phyloP scores from a whole-genome alignment of 2,113 vertebrate species.

The Gymnarchus niloticus region DNA sequence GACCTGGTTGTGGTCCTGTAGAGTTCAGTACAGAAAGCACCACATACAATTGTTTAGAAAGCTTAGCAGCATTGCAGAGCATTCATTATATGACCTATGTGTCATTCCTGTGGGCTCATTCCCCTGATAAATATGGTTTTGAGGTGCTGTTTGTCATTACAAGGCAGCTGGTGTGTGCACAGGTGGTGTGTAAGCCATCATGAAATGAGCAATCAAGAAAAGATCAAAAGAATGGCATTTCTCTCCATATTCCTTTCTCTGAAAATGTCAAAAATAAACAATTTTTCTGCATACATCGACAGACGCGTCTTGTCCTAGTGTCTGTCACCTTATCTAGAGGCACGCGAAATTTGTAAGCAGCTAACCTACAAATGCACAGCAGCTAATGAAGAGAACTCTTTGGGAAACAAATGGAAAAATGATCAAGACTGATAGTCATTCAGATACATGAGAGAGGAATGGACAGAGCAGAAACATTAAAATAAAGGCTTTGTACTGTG shows the following conservation, averaged over 20 bases:
- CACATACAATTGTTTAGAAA: not conserved
- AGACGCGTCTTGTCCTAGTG: slow-evolving; percentile 34
- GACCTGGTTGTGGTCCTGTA: not conserved
- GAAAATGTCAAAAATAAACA: slow-evolving; percentile 45
- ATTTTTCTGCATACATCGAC: slow-evolving; percentile 52
- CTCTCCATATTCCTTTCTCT: slow-evolving; percentile 33
- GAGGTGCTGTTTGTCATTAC: slow-evolving; percentile 31
- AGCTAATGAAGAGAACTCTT: slow-evolving; percentile 26
- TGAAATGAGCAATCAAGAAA: slow-evolving; percentile 57
- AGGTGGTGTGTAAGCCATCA: slow-evolving; percentile 44
- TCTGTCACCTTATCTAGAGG: slow-evolving; percentile 37
- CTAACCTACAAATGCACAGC: slow-evolving; percentile 24
- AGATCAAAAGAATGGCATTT: slow-evolving; percentile 46
- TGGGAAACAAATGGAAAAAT: slow-evolving; percentile 35
- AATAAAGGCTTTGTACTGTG: slow-evolving; percentile 30
- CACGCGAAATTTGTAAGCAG: slow-evolving; percentile 30
- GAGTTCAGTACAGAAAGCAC: not conserved
- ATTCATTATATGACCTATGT: not conserved
- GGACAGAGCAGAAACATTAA: slow-evolving; percentile 14
- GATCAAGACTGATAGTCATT: slow-evolving; percentile 32
- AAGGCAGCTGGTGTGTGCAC: slow-evolving; percentile 26
- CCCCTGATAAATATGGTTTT: slow-evolving; percentile 5
- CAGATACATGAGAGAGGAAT: slow-evolving; percentile 18
- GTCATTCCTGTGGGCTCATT: not conserved
- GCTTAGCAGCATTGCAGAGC: not conserved